Evolutionary conservation across 2,113 vertebrate genomes (phyloP).

Genomic region (Gopherus evgoodei): DNA sequence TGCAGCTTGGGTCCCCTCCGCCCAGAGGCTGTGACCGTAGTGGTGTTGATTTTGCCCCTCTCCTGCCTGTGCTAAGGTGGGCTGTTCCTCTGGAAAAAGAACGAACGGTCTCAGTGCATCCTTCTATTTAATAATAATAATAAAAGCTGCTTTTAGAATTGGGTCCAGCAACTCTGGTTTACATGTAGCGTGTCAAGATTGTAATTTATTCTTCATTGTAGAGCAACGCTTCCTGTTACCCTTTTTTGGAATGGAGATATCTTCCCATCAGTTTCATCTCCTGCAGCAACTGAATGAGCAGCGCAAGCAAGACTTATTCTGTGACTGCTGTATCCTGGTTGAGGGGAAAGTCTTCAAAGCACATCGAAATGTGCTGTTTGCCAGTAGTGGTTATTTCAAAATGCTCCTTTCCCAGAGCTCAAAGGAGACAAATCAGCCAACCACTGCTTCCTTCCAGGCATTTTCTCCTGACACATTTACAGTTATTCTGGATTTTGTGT

Average conservation of each 20-base stretch:
- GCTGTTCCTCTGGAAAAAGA: accelerated
- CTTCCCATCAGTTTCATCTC: constrained; percentile 92
- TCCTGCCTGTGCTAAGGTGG: background rate
- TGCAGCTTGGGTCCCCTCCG: background rate
- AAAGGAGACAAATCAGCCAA: constrained; percentile 82
- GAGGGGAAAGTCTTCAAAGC: constrained; percentile 95
- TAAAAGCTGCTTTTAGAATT: accelerated
- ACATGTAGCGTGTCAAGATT: background rate
- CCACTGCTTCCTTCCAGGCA: constrained; percentile 91
- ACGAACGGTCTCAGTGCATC: accelerated
- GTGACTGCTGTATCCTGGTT: constrained; percentile 94
- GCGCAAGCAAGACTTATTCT: constrained; percentile 93
- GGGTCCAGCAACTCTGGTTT: accelerated
- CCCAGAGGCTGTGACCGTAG: background rate
- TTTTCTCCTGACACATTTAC: constrained; percentile 95
- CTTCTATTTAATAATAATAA: background rate
- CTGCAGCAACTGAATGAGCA: constrained; percentile 95
- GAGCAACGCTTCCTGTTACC: background rate
- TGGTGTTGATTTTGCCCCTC: accelerated
- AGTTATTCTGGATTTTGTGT: constrained; percentile 96
- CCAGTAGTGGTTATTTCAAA: constrained; percentile 97
- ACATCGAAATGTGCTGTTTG: constrained; percentile 95
- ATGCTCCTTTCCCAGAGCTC: constrained; percentile 94
- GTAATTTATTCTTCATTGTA: background rate
- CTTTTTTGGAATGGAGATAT: constrained; percentile 89